Evolutionary conservation across 2,113 vertebrate genomes (phyloP).

Genomic region (Otis tarda): DNA sequence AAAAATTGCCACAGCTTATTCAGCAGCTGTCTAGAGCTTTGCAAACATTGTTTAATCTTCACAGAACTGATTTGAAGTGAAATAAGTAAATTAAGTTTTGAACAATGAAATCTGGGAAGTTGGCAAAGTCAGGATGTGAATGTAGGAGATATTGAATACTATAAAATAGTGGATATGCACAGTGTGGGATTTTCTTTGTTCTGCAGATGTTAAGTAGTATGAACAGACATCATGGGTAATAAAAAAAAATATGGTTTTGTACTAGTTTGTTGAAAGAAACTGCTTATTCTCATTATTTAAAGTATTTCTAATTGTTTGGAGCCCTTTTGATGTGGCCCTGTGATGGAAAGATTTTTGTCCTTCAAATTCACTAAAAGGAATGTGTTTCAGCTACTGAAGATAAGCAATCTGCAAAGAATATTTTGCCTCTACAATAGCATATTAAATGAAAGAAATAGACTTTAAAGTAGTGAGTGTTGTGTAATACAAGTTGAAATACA

Average conservation of each 20-base stretch:
- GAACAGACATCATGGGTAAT: background rate
- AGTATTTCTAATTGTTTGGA: background rate
- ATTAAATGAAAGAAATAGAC: background rate
- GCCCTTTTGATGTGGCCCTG: background rate
- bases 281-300: background rate
- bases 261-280: background rate
- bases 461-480: background rate
- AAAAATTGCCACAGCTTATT: background rate
- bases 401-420: background rate
- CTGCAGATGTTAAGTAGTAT: background rate
- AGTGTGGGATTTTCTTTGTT: background rate
- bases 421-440: background rate
- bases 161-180: background rate
- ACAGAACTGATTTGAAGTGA: background rate
- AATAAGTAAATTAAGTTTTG: background rate
- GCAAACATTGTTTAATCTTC: background rate
- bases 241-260: background rate
- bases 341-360: background rate
- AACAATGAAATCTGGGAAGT: background rate
- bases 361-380: background rate
- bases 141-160: background rate
- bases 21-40: background rate
- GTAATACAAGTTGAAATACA: background rate
- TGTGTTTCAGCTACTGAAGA: background rate
- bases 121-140: background rate